Evolutionary conservation across 92 coral and sea anemone genomes (phyloP), one percentile per base, ranked within the genome.

Genomic region (Nematostella vectensis): DNA sequence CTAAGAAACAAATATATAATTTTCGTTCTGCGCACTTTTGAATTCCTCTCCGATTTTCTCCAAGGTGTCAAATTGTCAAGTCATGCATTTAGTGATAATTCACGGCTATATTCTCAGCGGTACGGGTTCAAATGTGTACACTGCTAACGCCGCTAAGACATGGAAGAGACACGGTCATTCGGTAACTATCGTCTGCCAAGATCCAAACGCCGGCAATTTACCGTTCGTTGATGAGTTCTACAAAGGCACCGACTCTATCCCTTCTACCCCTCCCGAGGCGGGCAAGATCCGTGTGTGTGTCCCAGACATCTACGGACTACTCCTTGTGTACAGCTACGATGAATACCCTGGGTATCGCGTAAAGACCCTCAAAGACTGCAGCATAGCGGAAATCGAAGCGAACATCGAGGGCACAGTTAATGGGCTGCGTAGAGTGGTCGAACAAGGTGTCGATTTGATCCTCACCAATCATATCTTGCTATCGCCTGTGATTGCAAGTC

Each of bases 81-180:
- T 25, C 45, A 85, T 86, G 96, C 96, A 86, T 82, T 73, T 86
- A 36, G 79, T 86, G 0, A 44, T 86, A 0, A 72, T 86, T 0
- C 96, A 86, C 40, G 96, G 96, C 6, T 86, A 86, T 58, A 63
- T 86, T 10, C 69, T 86, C 25, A 79, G 85, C 13, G 96, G 96
- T 1, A 59, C 82, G 0, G 96, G 96, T 25, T 86, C 96, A 0
- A 86, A 86, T 27, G 81, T 86, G 48, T 86, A 86, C 27, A 72
- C 96, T 2, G 60, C 82, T 11, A 86, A 86, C 59, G 78, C 82
- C 2, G 96, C 96, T 0, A 77, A 81, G 39, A 71, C 89, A 0
- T 86, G 89, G 96, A 82, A 77, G 42, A 75, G 47, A 1, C 82
- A 82, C 29, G 96, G 96, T 2, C 89, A 86, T 51, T 81, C 89